These are phyloP conservation scores for Molossus molossus DNA, from an alignment of 2,797 vertebrate genomes.

Conservation along the genomic window DNA sequence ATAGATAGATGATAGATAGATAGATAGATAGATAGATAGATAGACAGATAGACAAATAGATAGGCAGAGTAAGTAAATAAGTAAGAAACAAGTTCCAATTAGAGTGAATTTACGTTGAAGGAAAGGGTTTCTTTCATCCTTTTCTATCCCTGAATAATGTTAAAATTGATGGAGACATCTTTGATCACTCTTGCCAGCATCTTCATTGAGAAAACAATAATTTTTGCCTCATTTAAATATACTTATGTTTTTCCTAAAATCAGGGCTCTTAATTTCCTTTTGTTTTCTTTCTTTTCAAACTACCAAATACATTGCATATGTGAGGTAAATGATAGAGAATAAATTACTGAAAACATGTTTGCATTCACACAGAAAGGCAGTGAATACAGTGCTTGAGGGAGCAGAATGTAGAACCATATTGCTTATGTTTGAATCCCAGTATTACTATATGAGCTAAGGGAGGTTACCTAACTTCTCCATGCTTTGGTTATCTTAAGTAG, in stretches of 20 bases:
- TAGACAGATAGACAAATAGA: background rate
- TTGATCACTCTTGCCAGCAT: background rate
- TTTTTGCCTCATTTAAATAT: conserved; percentile 12
- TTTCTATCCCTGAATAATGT: background rate
- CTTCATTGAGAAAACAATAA: background rate
- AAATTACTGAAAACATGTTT: background rate
- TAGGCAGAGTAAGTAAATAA: background rate
- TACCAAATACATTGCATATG: background rate
- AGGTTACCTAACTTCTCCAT: background rate
- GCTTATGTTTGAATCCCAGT: background rate
- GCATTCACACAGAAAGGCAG: background rate
- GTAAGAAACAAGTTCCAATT: background rate
- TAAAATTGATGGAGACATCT: background rate
- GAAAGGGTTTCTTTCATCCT: background rate
- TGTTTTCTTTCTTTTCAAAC: background rate
- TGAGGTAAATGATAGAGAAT: background rate
- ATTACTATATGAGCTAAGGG: background rate
- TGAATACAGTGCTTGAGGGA: background rate
- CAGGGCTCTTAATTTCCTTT: background rate
- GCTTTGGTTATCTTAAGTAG: background rate
- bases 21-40: background rate
- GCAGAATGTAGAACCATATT: background rate
- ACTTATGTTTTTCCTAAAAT: background rate
- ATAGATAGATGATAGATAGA: background rate
- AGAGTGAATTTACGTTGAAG: background rate